These are phyloP conservation scores for Eupristina koningsbergeri DNA, from an alignment of 1,140 invertebrate genomes.

Conservation along the genomic window DNA sequence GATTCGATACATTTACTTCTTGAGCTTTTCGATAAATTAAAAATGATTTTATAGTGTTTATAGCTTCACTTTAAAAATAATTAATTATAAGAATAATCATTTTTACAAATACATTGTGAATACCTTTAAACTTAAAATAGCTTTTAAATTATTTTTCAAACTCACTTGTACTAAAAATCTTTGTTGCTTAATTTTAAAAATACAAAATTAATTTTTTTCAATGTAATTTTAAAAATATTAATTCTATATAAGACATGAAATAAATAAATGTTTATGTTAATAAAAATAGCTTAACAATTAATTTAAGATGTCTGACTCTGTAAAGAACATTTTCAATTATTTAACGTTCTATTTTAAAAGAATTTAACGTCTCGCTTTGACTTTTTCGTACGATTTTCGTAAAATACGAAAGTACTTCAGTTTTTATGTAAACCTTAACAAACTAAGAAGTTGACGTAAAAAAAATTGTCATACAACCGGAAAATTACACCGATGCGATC, in stretches of 20 bases:
- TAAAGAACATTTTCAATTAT: slow-evolving; percentile 1
- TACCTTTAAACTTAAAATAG: slow-evolving; percentile 15
- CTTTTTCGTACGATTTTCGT: background rate
- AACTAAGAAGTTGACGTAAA: slow-evolving; percentile 23
- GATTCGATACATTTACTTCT: slow-evolving; percentile 2
- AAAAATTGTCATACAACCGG: slow-evolving; percentile 32
- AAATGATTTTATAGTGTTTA: slow-evolving; percentile 18
- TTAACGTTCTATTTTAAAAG: background rate
- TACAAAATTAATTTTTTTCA: slow-evolving; percentile 21
- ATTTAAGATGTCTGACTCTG: slow-evolving; percentile 34
- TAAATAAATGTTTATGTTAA: slow-evolving; percentile 29
- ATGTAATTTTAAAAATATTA: slow-evolving; percentile 21
- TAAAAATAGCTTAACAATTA: slow-evolving; percentile 29
- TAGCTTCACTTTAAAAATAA: slow-evolving; percentile 12
- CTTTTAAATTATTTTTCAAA: slow-evolving; percentile 8
- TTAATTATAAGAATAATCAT: slow-evolving; percentile 40
- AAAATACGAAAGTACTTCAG: background rate
- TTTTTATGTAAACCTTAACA: slow-evolving; percentile 22
- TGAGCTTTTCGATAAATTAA: slow-evolving; percentile 18
- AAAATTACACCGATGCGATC: slow-evolving; percentile 33
- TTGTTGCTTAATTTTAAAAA: background rate
- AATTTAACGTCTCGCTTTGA: slow-evolving; percentile 20
- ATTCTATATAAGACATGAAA: slow-evolving; percentile 28
- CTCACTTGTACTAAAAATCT: slow-evolving; percentile 8
- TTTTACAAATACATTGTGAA: slow-evolving; percentile 20